Conservation (phyloP, 2,888 invertebrate species). For the Micoletzkya japonica region DNA sequence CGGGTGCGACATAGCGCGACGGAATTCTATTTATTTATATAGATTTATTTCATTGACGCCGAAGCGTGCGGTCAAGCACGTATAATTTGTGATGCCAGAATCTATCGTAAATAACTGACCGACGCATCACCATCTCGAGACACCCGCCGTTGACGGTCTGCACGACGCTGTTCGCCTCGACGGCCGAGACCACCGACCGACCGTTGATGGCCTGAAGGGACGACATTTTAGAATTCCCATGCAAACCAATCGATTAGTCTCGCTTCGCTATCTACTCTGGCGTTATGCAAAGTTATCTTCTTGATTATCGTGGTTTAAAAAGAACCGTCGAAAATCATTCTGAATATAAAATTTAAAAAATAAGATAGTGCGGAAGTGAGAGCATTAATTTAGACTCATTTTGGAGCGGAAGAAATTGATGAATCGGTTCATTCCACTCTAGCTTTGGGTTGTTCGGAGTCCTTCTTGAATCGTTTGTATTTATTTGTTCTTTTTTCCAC, state of each 20-base stretch:
- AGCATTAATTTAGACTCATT: too few relatives aligned
- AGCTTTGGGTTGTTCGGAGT: too few relatives aligned
- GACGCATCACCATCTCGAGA: conserved; percentile 19
- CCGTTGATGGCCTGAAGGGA: conserved; percentile 11
- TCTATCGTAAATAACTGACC: background rate
- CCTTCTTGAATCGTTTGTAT: too few relatives aligned
- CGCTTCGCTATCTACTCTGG: too few relatives aligned
- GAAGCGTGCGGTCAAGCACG: background rate
- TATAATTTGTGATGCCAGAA: too few relatives aligned
- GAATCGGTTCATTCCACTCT: too few relatives aligned
- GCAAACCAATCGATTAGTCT: too few relatives aligned
- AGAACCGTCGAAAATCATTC: background rate
- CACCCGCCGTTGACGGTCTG: conserved; percentile 12
- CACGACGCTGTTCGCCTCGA: conserved; percentile 9
- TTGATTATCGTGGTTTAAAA: background rate
- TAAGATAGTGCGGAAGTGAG: too few relatives aligned
- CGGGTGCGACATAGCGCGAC: background rate
- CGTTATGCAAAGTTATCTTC: too few relatives aligned
- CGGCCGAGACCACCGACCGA: background rate
- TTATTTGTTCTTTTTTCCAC: too few relatives aligned
- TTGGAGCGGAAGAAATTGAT: too few relatives aligned
- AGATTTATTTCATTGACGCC: background rate
- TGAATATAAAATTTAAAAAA: background rate
- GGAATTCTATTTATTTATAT: background rate
- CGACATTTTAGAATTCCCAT: too few relatives aligned